These are phyloP conservation scores for Dipodomys spectabilis DNA, from an alignment of 2,113 vertebrate species.

Conservation along the genomic window DNA sequence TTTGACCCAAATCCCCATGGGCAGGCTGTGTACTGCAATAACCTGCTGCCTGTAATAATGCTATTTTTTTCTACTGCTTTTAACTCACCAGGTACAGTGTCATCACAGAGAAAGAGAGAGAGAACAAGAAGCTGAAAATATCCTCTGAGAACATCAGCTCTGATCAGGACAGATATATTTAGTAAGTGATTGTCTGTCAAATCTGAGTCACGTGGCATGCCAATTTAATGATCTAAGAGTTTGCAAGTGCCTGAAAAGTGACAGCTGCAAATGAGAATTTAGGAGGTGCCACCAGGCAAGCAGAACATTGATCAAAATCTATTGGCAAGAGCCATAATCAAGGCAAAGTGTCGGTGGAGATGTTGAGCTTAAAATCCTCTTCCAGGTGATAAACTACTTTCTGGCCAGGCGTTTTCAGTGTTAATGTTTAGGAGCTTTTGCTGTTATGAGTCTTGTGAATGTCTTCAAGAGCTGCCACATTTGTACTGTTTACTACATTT, in stretches of 20 bases:
- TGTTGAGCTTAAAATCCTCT: not conserved
- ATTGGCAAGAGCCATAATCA: constrained; percentile 52
- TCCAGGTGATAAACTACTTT: not conserved
- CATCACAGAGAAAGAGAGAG: constrained; percentile 58
- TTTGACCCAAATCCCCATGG: constrained; percentile 44
- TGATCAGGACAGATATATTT: constrained; percentile 58
- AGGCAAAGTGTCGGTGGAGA: not conserved
- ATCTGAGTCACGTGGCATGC: not conserved
- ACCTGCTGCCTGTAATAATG: constrained; percentile 53
- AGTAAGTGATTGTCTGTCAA: constrained; percentile 60
- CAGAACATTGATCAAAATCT: constrained; percentile 61
- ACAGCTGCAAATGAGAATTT: constrained; percentile 32
- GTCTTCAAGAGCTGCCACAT: constrained; percentile 29
- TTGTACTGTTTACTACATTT: constrained; percentile 63
- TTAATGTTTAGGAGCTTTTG: constrained; percentile 51
- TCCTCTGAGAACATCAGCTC: constrained; percentile 36
- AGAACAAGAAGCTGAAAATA: constrained; percentile 72
- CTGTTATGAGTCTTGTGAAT: not conserved
- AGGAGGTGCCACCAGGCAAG: constrained; percentile 48
- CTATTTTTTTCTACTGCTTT: constrained; percentile 69
- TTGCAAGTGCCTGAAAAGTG: constrained; percentile 56
- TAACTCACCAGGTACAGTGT: constrained; percentile 65
- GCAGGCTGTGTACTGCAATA: not conserved
- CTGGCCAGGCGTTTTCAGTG: not conserved
- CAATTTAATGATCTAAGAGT: not conserved